Base-by-base conservation (phyloP, 2,797 vertebrate species). In the Coracias cyanogaster region DNA sequence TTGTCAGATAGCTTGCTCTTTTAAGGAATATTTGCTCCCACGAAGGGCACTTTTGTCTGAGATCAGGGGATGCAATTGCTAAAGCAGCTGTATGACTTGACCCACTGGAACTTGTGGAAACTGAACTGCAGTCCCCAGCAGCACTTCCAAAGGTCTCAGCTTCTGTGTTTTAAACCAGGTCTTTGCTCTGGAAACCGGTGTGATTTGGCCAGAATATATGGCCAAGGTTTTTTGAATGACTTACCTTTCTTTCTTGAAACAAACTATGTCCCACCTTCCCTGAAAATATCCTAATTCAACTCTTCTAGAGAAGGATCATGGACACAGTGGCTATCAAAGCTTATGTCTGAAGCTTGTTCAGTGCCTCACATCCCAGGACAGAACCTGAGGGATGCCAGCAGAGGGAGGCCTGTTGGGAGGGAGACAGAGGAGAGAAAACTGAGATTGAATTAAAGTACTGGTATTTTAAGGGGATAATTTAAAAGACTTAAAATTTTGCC, bases 311-410 rank as follows among this genome's bases (percentile, higher is more conserved):
- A 85, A 82, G 49, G 20, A 25, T 70, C 24, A 9, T 3, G 25
- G 25, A 28, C 9, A 43, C 0, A 2, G 16, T 62, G 31, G 15
- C 13, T 54, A 3, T 54, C 41, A 85, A 66, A 71, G 31, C n/a
- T 60, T 1, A 0, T 69, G 15, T 33, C 2, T 3, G 41, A 79
- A 49, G 24, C 13, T 87, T 70, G n/a, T 73, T 85, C 39, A 6
- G 10, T 64, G 33, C 39, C 48, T 80, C 0, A 0, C 10, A 15
- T 33, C 41, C 22, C 0, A 1, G 85, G 71, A 64, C 15, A 64
- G 78, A 84, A 29, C 21, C 33, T 22, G 18, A 89, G 31, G 15
- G 22, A 29, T 89, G 35, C 12, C 55, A 80, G 19, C 6, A 61
- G 41, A 67, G 10, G 12, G 6, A 76, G 7, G 8, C 18, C 20